Percentiles rank a stretch among this genome's conserved stretches.
phyloP scores from a whole-genome alignment of 1,140 invertebrate genomes.

The Leguminivora glycinivorella region DNA sequence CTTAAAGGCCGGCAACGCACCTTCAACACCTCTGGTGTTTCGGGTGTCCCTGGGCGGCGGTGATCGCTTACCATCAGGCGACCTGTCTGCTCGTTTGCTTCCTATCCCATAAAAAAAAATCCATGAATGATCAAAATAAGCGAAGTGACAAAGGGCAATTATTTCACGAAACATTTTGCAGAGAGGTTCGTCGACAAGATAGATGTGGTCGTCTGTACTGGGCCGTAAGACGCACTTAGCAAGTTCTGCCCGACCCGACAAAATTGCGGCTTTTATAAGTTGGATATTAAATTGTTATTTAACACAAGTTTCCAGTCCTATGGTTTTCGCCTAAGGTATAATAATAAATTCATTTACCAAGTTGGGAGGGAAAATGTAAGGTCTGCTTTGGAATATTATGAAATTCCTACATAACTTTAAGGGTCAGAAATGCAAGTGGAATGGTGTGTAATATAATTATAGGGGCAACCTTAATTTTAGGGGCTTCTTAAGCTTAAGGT shows the following conservation, averaged over 20 bases:
- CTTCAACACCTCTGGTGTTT: no score
- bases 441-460: neutral
- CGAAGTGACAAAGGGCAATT: neutral
- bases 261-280: constrained; percentile 28
- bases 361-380: neutral
- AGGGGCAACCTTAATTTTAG: neutral
- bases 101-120: neutral
- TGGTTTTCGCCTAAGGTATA: constrained; percentile 5
- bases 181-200: neutral
- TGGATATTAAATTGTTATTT: constrained; percentile 29
- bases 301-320: constrained; percentile 14
- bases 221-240: constrained; percentile 18
- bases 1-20: no score
- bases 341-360: constrained; percentile 14
- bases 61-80: no score
- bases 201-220: neutral
- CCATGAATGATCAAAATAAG: constrained; percentile 8
- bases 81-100: no score
- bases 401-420: constrained; percentile 10
- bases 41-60: no score
- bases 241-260: constrained; percentile 15
- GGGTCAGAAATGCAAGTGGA: constrained; percentile 9
- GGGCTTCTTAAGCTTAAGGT: no score
- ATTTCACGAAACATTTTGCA: constrained; percentile 22
- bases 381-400: neutral